phyloP scores from a whole-genome alignment of 1,140 invertebrate genomes.

The Batillaria attramentaria region DNA sequence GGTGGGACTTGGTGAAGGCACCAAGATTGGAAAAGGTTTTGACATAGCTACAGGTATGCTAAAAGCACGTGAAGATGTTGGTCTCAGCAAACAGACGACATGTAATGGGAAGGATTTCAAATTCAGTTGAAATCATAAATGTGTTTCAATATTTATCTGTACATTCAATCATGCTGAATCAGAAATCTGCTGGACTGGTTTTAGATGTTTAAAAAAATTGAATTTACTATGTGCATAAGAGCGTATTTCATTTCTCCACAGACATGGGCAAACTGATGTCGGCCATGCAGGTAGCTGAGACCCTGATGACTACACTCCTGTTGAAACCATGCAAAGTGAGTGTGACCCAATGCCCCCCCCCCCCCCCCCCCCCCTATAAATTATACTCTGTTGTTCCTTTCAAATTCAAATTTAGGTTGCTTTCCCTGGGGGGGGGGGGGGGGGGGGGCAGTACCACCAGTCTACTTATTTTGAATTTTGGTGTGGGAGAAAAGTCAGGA shows the following conservation, averaged over 20 bases:
- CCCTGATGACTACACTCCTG: conserved; percentile 74
- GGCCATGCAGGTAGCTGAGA: conserved; percentile 82
- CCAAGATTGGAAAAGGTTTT: conserved; percentile 79
- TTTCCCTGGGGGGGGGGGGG: no score
- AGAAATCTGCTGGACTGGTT: no score
- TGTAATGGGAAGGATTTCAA: no score
- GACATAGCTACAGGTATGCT: conserved; percentile 72
- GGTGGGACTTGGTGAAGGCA: conserved; percentile 79
- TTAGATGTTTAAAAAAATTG: not conserved
- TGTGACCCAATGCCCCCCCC: no score
- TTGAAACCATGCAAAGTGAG: conserved; percentile 45
- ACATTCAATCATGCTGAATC: no score
- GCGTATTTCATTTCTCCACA: conserved; percentile 47
- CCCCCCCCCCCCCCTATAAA: no score
- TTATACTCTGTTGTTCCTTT: no score
- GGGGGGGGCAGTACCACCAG: no score
- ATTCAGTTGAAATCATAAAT: not conserved
- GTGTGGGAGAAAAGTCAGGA: no score
- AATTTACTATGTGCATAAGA: not conserved
- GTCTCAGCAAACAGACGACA: conserved; percentile 78
- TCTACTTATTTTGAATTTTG: no score
- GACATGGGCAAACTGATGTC: conserved; percentile 80
- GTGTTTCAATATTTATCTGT: not conserved
- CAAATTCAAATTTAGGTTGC: no score
- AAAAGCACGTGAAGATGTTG: conserved; percentile 79